phyloP scores from a whole-genome alignment of 2,888 invertebrate genomes.

The Phaedon cochleariae region DNA sequence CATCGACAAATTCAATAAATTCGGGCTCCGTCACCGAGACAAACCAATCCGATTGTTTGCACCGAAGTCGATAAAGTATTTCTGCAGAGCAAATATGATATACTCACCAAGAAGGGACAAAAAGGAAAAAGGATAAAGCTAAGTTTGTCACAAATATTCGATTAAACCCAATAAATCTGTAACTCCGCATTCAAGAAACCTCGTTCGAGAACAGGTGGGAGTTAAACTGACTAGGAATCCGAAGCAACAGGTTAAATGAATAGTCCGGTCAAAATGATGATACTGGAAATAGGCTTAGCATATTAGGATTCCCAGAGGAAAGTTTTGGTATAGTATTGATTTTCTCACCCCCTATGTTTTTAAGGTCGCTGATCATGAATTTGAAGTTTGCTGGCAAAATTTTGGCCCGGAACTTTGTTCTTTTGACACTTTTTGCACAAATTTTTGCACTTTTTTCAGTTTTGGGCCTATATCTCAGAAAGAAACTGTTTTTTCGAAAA shows the following conservation, averaged over 20 bases:
- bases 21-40: background rate
- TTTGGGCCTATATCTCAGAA: too few relatives aligned
- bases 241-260: background rate
- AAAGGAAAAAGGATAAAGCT: background rate
- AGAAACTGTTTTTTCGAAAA: too few relatives aligned
- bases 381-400: too few relatives aligned
- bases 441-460: too few relatives aligned
- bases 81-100: background rate
- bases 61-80: background rate
- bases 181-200: background rate
- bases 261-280: background rate
- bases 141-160: background rate
- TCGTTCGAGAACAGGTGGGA: background rate
- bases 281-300: background rate
- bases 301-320: too few relatives aligned
- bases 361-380: too few relatives aligned
- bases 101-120: too few relatives aligned
- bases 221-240: background rate
- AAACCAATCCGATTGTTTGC: background rate
- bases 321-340: too few relatives aligned
- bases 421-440: too few relatives aligned
- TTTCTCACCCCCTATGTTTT: too few relatives aligned
- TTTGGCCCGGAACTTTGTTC: too few relatives aligned
- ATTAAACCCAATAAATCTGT: conserved; percentile 23
- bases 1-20: background rate